Evolutionary conservation across 2,113 vertebrate species (phyloP), one percentile per base, ranked within the genome.

Genomic region (Hippocampus mohnikei): DNA sequence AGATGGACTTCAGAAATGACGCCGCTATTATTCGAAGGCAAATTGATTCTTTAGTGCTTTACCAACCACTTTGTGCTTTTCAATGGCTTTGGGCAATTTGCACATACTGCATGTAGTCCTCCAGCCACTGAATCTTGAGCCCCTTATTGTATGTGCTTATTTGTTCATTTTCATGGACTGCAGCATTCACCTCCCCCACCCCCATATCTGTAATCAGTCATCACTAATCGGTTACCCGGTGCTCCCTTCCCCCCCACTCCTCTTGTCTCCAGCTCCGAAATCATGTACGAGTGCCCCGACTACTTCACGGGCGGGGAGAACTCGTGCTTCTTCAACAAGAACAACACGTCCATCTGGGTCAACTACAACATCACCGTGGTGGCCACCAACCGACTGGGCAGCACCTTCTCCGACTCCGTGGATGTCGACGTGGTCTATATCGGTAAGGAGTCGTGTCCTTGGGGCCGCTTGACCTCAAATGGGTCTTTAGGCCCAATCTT

Each of bases 311-410:
- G 93, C 0, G 97, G 97, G 12, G 85, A 91, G 66, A 95, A 95
- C 86, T 95, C 96, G 79, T 99, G 97, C 82, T 96, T 93, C 90
- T 99, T 99, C 67, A 92, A 92, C 87, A 96, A 94, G 91, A 94
- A 93, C 8, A 80, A 95, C 69, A 96, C 95, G 0, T 93, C 93
- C 16, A 85, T 95, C 33, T 95, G 95, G 96, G 89, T 90, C 52
- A 91, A 89, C 23, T 98, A 98, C 40, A 85, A 93, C 91, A 94
- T 99, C 88, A 94, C 89, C 0, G 88, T 99, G 58, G 94, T 87
- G 48, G 96, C 97, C 75, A 94, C 86, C 2, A 99, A 98, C 62
- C 56, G 89, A 3, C 77, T 93, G 77, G 96, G 96, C 71, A 94
- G 81, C 74, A 94, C 85, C 59, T 78, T 86, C 55, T 98, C 96